Base-by-base conservation (phyloP, 2,888 invertebrate species). In the Platycnemis pennipes region DNA sequence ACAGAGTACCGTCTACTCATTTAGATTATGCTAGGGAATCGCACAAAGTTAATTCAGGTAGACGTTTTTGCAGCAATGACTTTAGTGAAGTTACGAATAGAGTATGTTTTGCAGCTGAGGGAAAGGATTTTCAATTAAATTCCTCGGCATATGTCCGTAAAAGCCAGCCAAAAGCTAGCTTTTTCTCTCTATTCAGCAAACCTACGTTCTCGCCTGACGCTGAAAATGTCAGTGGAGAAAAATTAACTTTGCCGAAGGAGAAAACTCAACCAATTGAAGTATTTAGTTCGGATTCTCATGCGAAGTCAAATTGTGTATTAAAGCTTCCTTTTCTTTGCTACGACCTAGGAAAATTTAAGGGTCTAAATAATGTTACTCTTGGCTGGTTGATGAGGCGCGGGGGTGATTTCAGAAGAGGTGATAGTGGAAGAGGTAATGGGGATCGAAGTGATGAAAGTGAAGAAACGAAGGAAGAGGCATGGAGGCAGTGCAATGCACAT, bases 401-500 rank as follows among this genome's bases (percentile, higher is more conserved):
- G 44, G 45, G 16, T 91, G 91, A 69, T 13, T 91, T 63, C 5
- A n/a, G n/a, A n/a, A 44, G 63, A 22, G 44, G 44, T 91, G 63
- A 63, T 44, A 13, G 44, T n/a, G 44, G 63, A 26, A 44, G n/a
- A 63, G 13, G 42, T 37, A n/a, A 16, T 26, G 44, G 91, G 26
- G 91, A 63, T 7, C 13, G 19, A 26, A 22, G 44, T 56, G 91
- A 42, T 19, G 63, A 91, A 44, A 91, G 88, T 19, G 53, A 94
- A 5, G 77, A 88, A 37, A 53, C 94, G 7, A 94, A 87, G 37
- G 69, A 87, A 87, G 94, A 94, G 49, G 37, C 94, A 22, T 91
- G 94, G 46, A 94, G 94, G 13, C 69, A 94, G 19, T 69, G 91
- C 88, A 85, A 94, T 37, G 26, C 31, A 31, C 86, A 91, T 11